Percentiles rank a stretch among this genome's conserved stretches.
Evolutionary conservation across 2,888 invertebrate genomes (phyloP).

Genomic region (Panzeria rudis): DNA sequence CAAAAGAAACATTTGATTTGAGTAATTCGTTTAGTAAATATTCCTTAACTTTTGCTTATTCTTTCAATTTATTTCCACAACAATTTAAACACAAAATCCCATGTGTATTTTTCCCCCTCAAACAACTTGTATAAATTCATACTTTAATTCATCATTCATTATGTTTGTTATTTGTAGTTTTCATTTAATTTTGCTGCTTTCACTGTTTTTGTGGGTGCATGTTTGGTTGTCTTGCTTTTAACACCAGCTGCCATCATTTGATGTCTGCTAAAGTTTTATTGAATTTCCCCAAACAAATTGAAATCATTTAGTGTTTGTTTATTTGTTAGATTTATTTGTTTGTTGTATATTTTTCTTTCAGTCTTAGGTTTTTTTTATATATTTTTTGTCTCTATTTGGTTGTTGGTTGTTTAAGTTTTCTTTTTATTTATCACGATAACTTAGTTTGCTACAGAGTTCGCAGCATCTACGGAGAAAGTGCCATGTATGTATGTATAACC

Average conservation of each 20-base stretch:
- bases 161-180: conserved; percentile 14
- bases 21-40: conserved; percentile 11
- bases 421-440: not conserved
- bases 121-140: conserved; percentile 49
- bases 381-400: not conserved
- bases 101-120: conserved; percentile 46
- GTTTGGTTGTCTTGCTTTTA: no score
- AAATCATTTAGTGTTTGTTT: conserved; percentile 66
- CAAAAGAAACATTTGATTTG: not conserved
- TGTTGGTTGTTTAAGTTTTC: conserved; percentile 1
- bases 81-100: conserved; percentile 43
- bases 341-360: not conserved
- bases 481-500: not conserved
- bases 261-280: conserved; percentile 69
- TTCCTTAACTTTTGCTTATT: conserved; percentile 8
- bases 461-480: not conserved
- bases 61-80: conserved; percentile 14
- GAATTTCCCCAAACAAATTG: conserved; percentile 67
- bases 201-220: not conserved
- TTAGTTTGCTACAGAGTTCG: not conserved
- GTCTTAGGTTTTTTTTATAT: conserved; percentile 1
- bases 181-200: conserved; percentile 10
- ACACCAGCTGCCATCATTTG: no score
- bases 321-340: conserved; percentile 40
- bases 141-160: conserved; percentile 38